These are phyloP conservation scores for Xyliphius kryptos DNA, from an alignment of 2,113 vertebrate species.

Conservation along the genomic window DNA sequence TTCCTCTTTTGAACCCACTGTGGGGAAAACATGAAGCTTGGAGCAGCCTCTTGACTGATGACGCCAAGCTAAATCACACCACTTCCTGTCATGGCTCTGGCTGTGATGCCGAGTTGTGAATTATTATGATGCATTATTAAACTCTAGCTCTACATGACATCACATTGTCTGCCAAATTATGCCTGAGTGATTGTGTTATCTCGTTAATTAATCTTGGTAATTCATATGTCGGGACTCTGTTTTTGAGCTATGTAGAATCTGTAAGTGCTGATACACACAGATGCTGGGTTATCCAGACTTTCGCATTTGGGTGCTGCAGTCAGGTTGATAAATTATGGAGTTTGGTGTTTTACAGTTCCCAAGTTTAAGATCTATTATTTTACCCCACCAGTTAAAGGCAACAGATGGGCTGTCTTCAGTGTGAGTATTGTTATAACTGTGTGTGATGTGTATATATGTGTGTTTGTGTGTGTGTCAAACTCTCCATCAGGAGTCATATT, in stretches of 20 bases:
- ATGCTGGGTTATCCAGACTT: conserved; percentile 34
- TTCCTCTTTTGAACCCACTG: conserved; percentile 28
- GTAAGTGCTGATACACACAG: conserved; percentile 34
- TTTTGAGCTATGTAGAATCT: conserved; percentile 34
- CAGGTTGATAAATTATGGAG: conserved; percentile 30
- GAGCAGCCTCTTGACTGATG: conserved; percentile 39
- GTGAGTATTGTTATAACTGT: too few relatives aligned
- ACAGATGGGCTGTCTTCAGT: conserved; percentile 1
- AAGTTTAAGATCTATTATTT: conserved; percentile 31
- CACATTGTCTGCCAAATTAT: conserved; percentile 47
- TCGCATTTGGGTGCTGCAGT: conserved; percentile 23
- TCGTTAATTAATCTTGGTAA: conserved; percentile 48
- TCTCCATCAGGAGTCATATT: conserved; percentile 36
- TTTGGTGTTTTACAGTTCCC: conserved; percentile 36
- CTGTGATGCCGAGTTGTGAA: conserved; percentile 39
- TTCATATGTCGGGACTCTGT: conserved; percentile 37
- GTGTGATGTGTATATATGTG: too few relatives aligned
- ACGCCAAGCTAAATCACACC: conserved; percentile 42
- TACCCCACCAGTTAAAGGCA: conserved; percentile 1
- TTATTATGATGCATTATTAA: conserved; percentile 50
- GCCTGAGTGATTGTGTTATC: conserved; percentile 42
- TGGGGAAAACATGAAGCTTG: conserved; percentile 33
- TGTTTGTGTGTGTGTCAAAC: conserved; percentile 29
- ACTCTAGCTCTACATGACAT: conserved; percentile 41
- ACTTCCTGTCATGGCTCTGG: conserved; percentile 39